Percentiles rank a stretch among this genome's conserved stretches.
phyloP scores from a whole-genome alignment of 2,113 vertebrate genomes.

The Apodemus sylvaticus region DNA sequence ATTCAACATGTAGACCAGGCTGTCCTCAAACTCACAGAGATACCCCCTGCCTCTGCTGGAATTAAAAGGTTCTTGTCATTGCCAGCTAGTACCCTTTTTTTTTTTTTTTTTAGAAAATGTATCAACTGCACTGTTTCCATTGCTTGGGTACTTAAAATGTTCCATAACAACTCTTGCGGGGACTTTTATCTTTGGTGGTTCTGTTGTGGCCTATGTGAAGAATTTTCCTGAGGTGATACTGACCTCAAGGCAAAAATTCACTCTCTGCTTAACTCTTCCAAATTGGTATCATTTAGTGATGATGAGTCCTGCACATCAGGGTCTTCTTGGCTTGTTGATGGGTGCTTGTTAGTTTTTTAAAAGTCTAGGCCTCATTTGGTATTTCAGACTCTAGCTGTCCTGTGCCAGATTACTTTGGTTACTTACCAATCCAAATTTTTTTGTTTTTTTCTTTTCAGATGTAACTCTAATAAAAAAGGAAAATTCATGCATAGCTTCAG shows the following conservation, averaged over 20 bases:
- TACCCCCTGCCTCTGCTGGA: background rate
- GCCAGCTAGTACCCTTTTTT: background rate
- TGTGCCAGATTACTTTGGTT: background rate
- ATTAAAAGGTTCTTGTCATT: background rate
- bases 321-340: background rate
- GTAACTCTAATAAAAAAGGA: constrained; percentile 31
- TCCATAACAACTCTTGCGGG: background rate
- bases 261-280: background rate
- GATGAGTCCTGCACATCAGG: background rate
- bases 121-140: background rate
- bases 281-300: constrained; percentile 36
- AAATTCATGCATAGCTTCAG: background rate
- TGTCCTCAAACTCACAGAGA: background rate
- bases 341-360: constrained; percentile 22
- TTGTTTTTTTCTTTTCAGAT: background rate
- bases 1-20: background rate
- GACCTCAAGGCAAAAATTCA: constrained; percentile 15
- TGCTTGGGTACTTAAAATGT: constrained; percentile 43
- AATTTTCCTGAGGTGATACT: constrained; percentile 47
- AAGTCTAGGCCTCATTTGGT: constrained; percentile 15
- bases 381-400: background rate
- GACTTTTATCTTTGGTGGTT: constrained; percentile 38
- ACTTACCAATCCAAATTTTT: background rate
- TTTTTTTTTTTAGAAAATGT: background rate
- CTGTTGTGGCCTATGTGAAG: constrained; percentile 45